A percentile compares a stretch with the other conserved stretches of the same genome.
Conservation (phyloP, 2,113 vertebrate species). For the Scolopax mira region DNA sequence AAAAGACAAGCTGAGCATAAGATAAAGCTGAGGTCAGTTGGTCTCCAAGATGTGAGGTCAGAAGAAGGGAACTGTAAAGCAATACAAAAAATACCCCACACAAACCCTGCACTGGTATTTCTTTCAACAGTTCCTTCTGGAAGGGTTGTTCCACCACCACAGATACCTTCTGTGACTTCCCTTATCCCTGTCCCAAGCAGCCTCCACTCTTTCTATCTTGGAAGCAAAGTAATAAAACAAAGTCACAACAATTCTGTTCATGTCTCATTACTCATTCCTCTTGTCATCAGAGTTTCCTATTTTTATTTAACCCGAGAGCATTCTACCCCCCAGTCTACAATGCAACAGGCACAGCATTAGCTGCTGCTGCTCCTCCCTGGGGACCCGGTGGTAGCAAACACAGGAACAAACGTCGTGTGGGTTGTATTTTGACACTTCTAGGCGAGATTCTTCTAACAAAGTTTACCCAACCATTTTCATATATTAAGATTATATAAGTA, state of each 20-base stretch:
- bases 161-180: not conserved
- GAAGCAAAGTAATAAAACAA: not conserved
- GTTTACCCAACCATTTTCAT: not conserved
- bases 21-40: not conserved
- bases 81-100: not conserved
- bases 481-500: not conserved
- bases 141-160: not conserved
- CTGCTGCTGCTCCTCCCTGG: not conserved
- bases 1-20: not conserved
- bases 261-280: not conserved
- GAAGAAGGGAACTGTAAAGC: not conserved
- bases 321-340: not conserved
- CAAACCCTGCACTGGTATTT: not conserved
- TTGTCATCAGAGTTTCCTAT: not conserved
- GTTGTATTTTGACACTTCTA: not conserved
- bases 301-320: not conserved
- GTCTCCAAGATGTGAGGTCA: not conserved
- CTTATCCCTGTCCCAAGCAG: not conserved
- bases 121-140: not conserved
- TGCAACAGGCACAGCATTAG: not conserved
- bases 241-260: not conserved
- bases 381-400: not conserved
- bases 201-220: not conserved
- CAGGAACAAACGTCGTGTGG: not conserved
- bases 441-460: not conserved